phyloP scores from a whole-genome alignment of 1,140 invertebrate genomes.

The Atta colombica region DNA sequence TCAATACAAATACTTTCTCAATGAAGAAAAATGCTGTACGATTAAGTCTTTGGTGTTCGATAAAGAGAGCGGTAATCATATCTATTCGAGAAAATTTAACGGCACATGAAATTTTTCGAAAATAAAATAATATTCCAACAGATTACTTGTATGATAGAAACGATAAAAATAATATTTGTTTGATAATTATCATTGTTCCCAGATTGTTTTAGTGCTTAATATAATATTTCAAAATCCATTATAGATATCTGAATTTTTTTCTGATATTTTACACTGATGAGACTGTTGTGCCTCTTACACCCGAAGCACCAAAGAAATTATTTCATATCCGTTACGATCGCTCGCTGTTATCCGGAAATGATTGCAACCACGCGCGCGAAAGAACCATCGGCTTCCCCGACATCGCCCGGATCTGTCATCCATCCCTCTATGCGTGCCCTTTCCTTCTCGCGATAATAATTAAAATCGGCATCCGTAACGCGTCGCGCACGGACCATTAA shows the following conservation, averaged over 20 bases:
- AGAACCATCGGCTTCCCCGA: slow-evolving; percentile 55
- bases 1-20: not conserved
- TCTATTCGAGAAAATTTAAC: too few relatives aligned
- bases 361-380: slow-evolving; percentile 47
- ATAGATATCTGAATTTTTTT: not conserved
- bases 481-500: slow-evolving; percentile 76
- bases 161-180: not conserved
- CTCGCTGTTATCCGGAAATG: slow-evolving; percentile 48
- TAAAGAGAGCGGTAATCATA: not conserved
- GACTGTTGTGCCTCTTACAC: not conserved
- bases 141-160: not conserved
- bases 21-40: slow-evolving; percentile 1
- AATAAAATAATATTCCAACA: not conserved
- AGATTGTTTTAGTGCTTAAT: not conserved
- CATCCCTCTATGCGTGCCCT: slow-evolving; percentile 18
- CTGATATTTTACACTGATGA: not conserved
- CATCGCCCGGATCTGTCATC: slow-evolving; percentile 66
- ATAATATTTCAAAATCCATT: not conserved
- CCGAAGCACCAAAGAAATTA: slow-evolving; percentile 18
- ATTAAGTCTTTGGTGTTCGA: slow-evolving; percentile 14
- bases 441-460: slow-evolving; percentile 62
- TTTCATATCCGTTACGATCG: not conserved
- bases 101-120: too few relatives aligned
- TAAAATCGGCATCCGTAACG: slow-evolving; percentile 69
- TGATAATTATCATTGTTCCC: not conserved